A percentile compares a stretch with the other conserved stretches of the same genome.
phyloP scores from a whole-genome alignment of 2,888 invertebrate genomes.

The Aphodius sticticus region DNA sequence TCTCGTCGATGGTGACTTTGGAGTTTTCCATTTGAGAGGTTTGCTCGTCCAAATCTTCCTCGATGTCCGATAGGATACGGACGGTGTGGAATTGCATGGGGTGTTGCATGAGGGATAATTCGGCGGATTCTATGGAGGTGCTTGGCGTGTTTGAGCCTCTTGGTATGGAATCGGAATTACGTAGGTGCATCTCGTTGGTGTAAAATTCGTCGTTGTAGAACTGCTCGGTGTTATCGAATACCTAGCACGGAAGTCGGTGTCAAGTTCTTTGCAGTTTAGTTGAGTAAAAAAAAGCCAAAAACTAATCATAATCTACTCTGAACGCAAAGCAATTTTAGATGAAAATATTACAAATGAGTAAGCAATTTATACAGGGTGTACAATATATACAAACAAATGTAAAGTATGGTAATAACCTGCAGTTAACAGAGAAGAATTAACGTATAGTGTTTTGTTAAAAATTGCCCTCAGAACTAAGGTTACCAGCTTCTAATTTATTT shows the following conservation, averaged over 20 bases:
- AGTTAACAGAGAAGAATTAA: too few relatives aligned
- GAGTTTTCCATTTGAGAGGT: neutral
- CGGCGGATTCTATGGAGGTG: neutral
- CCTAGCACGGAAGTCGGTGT: neutral
- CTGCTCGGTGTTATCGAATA: slow-evolving; percentile 16
- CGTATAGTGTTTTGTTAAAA: too few relatives aligned
- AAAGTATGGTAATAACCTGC: too few relatives aligned
- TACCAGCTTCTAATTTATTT: too few relatives aligned
- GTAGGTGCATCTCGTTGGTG: neutral
- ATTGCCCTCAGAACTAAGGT: too few relatives aligned
- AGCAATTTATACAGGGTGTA: too few relatives aligned
- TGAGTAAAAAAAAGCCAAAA: neutral
- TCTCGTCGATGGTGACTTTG: neutral
- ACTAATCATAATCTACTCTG: too few relatives aligned
- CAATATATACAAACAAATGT: too few relatives aligned
- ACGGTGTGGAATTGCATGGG: neutral
- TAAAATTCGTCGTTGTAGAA: slow-evolving; percentile 9
- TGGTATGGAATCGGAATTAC: neutral
- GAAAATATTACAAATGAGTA: too few relatives aligned
- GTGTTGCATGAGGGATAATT: neutral
- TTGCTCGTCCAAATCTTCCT: slow-evolving; percentile 7
- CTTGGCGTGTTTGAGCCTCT: neutral
- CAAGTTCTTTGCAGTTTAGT: neutral
- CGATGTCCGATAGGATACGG: neutral
- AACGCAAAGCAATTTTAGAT: too few relatives aligned